Percentiles rank a stretch among this genome's conserved stretches.
Evolutionary conservation across 2,888 invertebrate genomes (phyloP).

Genomic region (Helicoverpa assulta): DNA sequence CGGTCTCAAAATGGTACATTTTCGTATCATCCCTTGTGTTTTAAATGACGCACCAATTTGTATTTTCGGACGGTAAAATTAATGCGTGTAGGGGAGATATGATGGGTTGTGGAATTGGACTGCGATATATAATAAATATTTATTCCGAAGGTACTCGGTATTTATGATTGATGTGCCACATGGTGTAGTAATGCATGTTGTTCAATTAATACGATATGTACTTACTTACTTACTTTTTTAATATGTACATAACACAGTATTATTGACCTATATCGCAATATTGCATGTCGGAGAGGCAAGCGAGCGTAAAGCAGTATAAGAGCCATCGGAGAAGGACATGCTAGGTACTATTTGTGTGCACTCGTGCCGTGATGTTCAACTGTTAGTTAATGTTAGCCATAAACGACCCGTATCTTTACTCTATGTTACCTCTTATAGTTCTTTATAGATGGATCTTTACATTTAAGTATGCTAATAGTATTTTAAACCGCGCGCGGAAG

Average conservation of each 20-base stretch:
- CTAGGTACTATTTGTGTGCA: slow-evolving; percentile 38
- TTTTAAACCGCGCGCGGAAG: too few species aligned
- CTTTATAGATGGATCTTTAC: background rate
- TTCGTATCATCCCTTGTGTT: slow-evolving; percentile 61
- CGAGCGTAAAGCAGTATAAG: slow-evolving; percentile 12
- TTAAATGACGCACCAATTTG: slow-evolving; percentile 70
- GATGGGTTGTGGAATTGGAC: slow-evolving; percentile 37
- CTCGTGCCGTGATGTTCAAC: slow-evolving; percentile 21
- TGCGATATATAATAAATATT: slow-evolving; percentile 34
- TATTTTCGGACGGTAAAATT: slow-evolving; percentile 71
- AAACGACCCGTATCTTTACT: slow-evolving; percentile 9
- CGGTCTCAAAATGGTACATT: slow-evolving; percentile 71
- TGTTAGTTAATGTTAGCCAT: slow-evolving; percentile 19
- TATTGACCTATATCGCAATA: slow-evolving; percentile 22
- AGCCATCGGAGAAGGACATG: slow-evolving; percentile 23
- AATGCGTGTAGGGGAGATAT: slow-evolving; percentile 61
- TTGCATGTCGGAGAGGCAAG: slow-evolving; percentile 30
- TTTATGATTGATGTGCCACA: background rate
- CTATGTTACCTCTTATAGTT: background rate
- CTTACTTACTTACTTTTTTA: background rate
- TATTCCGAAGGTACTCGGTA: slow-evolving; percentile 20
- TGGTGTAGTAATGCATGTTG: background rate
- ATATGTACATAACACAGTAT: background rate
- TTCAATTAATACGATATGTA: background rate
- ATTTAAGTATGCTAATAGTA: too few species aligned